Evolutionary conservation across 2,888 invertebrate species (phyloP).

Genomic region (Choreutis nemorana): DNA sequence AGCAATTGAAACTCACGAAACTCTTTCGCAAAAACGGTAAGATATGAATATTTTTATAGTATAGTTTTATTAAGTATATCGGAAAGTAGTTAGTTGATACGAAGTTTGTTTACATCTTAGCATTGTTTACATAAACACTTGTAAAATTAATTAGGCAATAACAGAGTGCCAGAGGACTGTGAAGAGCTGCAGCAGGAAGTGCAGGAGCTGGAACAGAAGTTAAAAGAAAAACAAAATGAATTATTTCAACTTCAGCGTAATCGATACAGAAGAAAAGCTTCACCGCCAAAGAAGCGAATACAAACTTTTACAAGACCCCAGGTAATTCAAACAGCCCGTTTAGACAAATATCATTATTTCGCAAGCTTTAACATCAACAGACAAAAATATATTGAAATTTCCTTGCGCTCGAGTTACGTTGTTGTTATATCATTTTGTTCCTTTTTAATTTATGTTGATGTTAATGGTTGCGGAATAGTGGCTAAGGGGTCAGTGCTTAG

Average conservation of each 20-base stretch:
- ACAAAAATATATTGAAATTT: no score
- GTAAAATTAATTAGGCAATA: conserved; percentile 13
- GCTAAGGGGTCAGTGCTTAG: no score
- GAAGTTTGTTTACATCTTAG: no score
- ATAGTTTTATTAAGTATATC: not conserved
- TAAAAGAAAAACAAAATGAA: conserved; percentile 33
- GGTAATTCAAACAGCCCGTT: no score
- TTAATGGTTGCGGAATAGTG: no score
- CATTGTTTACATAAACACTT: not conserved
- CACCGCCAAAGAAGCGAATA: conserved; percentile 20
- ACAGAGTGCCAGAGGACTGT: conserved; percentile 25
- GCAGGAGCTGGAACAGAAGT: conserved; percentile 23
- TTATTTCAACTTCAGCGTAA: conserved; percentile 37
- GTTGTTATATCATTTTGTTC: no score
- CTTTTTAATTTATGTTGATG: no score
- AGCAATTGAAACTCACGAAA: conserved; percentile 40
- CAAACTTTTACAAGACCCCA: conserved; percentile 31
- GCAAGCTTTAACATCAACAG: no score
- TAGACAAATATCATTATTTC: no score
- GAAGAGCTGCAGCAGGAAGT: conserved; percentile 35
- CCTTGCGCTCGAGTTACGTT: no score
- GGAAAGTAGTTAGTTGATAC: no score
- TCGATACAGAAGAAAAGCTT: conserved; percentile 22
- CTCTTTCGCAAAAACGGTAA: conserved; percentile 33
- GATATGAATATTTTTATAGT: conserved; percentile 2